Percentiles rank a stretch among this genome's conserved stretches.
These are phyloP conservation scores for Laodelphax striatellus DNA, from an alignment of 1,140 invertebrate species.

Conservation along the genomic window DNA sequence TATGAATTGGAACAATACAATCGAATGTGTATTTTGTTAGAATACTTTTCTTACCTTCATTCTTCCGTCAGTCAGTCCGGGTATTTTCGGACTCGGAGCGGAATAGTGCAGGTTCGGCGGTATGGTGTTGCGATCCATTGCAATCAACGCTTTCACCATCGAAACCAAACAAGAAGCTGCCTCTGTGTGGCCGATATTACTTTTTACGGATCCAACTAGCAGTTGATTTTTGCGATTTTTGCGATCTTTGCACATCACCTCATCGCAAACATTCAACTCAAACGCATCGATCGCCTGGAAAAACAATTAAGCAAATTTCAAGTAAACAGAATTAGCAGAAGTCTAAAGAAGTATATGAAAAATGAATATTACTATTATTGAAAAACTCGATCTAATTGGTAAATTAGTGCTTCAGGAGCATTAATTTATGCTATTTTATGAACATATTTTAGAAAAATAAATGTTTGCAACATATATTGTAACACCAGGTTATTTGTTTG, in stretches of 20 bases:
- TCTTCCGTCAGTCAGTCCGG: slow-evolving; percentile 38
- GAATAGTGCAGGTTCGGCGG: slow-evolving; percentile 25
- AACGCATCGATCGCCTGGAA: slow-evolving; percentile 19
- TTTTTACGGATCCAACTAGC: slow-evolving; percentile 60
- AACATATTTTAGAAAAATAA: too few species aligned
- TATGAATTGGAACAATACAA: too few species aligned
- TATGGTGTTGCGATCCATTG: slow-evolving; percentile 21
- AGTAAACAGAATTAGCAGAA: too few species aligned
- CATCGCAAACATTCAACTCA: slow-evolving; percentile 19
- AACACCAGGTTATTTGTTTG: too few species aligned
- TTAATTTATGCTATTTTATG: too few species aligned
- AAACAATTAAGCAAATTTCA: too few species aligned
- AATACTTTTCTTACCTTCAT: slow-evolving; percentile 16
- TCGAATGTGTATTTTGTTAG: too few species aligned
- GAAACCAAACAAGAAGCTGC: slow-evolving; percentile 48
- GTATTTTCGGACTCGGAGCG: slow-evolving; percentile 36
- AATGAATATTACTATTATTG: too few species aligned
- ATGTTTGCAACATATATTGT: too few species aligned
- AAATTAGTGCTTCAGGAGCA: too few species aligned
- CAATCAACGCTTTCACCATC: slow-evolving; percentile 38
- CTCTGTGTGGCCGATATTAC: slow-evolving; percentile 66
- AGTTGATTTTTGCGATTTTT: slow-evolving; percentile 40
- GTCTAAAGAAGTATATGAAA: too few species aligned
- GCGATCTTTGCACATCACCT: slow-evolving; percentile 19
- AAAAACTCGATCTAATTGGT: too few species aligned